A percentile compares a stretch with the other conserved stretches of the same genome.
Conservation (phyloP, 2,888 invertebrate genomes). For the Oscheius sp. region DNA sequence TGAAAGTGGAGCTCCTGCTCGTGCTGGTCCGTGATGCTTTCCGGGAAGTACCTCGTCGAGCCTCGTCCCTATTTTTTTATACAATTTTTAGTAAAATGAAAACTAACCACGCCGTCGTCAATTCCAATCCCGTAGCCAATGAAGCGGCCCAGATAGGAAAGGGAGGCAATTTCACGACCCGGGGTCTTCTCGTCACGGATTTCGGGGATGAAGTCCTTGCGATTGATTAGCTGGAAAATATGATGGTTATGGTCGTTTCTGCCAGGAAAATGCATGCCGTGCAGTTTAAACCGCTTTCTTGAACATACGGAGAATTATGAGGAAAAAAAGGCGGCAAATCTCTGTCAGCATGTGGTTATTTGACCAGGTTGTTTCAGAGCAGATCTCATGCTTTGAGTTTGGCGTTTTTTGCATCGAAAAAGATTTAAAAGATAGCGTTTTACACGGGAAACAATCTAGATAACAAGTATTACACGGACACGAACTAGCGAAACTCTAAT, state of each 20-base stretch:
- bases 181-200: slow-evolving; percentile 75
- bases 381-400: no score
- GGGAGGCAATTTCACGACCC: slow-evolving; percentile 87
- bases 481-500: no score
- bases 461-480: background rate
- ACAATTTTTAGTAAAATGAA: background rate
- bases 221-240: slow-evolving; percentile 36
- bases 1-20: slow-evolving; percentile 22
- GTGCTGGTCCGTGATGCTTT: slow-evolving; percentile 3
- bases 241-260: no score
- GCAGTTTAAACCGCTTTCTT: no score
- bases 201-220: slow-evolving; percentile 43
- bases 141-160: slow-evolving; percentile 91
- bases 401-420: no score
- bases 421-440: no score
- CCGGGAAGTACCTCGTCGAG: background rate
- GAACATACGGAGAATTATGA: no score
- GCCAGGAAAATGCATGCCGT: no score
- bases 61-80: slow-evolving; percentile 10
- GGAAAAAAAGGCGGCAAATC: no score
- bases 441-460: background rate
- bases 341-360: no score
- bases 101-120: slow-evolving; percentile 83
- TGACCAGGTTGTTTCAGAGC: no score
- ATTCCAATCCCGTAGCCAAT: slow-evolving; percentile 90